Evolutionary conservation across 2,113 vertebrate genomes (phyloP).

Genomic region (Pseudonaja textilis): DNA sequence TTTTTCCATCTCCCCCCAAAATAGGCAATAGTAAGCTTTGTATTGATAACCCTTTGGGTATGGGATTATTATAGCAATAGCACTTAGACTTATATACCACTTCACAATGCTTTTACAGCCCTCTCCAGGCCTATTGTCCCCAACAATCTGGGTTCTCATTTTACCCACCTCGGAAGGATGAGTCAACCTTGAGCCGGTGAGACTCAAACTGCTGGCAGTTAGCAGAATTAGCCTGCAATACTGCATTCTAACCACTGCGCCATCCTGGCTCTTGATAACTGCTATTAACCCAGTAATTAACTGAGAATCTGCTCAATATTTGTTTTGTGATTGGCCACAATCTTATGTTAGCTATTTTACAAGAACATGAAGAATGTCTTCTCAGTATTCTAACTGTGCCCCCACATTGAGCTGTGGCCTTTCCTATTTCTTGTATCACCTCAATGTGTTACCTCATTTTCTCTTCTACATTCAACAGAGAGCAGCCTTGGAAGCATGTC

Average conservation of each 20-base stretch:
- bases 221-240: too few species aligned
- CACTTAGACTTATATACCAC: too few species aligned
- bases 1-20: background rate
- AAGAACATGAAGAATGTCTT: background rate
- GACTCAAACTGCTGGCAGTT: too few species aligned
- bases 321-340: background rate
- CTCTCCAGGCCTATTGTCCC: too few species aligned
- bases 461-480: conserved; percentile 59
- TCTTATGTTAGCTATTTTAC: background rate
- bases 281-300: background rate
- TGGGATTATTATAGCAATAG: background rate
- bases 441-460: too few species aligned
- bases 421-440: background rate
- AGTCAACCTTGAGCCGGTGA: too few species aligned
- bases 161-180: too few species aligned
- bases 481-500: conserved; percentile 78
- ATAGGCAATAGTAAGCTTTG: background rate
- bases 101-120: too few species aligned
- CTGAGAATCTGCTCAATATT: background rate
- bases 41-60: background rate
- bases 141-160: too few species aligned
- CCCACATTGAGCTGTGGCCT: background rate
- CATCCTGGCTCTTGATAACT: too few species aligned
- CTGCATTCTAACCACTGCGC: too few species aligned
- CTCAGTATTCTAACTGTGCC: background rate